phyloP scores from a whole-genome alignment of 2,888 invertebrate genomes.

The Galeopsomyia nigrocyanea region DNA sequence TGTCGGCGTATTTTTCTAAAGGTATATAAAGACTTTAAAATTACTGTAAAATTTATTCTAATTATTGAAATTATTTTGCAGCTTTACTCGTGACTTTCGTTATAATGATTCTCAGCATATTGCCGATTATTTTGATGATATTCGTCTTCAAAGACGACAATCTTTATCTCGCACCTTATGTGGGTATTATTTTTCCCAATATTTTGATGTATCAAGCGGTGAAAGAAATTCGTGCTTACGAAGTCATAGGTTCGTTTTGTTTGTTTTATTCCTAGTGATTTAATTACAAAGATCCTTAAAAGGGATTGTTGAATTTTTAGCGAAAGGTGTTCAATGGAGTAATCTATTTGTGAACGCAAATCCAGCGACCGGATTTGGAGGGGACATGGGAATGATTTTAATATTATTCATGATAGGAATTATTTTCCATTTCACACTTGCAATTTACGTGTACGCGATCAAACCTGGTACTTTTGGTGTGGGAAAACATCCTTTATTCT shows the following conservation, averaged over 20 bases:
- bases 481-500: conserved; percentile 84
- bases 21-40: conserved; percentile 59
- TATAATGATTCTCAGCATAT: conserved; percentile 46
- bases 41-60: not conserved
- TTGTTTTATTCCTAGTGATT: too few relatives aligned
- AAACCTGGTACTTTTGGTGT: conserved; percentile 88
- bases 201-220: conserved; percentile 57
- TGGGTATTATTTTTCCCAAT: conserved; percentile 64
- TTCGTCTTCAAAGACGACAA: conserved; percentile 44
- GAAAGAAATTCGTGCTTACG: conserved; percentile 61
- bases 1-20: conserved; percentile 63
- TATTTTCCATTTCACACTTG: conserved; percentile 78
- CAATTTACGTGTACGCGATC: conserved; percentile 88
- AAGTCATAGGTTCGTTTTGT: conserved; percentile 57
- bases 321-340: conserved; percentile 68
- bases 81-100: conserved; percentile 49
- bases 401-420: conserved; percentile 79
- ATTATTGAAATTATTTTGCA: conserved; percentile 21
- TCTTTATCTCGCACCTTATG: conserved; percentile 51
- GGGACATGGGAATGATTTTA: conserved; percentile 76
- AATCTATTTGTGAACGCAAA: conserved; percentile 66
- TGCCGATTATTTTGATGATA: conserved; percentile 41
- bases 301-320: conserved; percentile 64
- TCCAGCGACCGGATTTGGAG: conserved; percentile 51
- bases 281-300: too few relatives aligned